Base-by-base conservation (phyloP, 2,797 vertebrate species). In the Sebastes steindachneri region DNA sequence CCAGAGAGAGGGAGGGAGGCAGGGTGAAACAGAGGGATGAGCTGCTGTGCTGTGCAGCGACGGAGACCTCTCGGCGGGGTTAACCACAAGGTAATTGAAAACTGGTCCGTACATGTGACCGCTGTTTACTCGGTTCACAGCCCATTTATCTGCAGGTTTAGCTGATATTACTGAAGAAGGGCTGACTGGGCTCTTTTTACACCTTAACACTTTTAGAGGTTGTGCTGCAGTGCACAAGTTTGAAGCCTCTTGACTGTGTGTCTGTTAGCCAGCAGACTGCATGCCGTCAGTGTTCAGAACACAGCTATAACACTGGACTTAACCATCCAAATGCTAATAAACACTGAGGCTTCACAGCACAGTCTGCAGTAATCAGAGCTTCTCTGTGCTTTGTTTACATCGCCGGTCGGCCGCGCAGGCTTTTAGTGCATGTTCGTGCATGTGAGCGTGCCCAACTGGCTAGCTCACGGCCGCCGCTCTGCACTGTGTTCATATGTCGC, bases 51-150 rank as follows among this genome's bases (percentile, higher is more conserved):
- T 82, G 72, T 64, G 80, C 83, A 88, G 87, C 45, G 58, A 48
- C 25, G 19, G 53, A 77, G 86, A 91, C 91, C 92, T 95, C 85
- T 90, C 37, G 26, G 76, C 3, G 58, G 86, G 94, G 92, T 94
- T 94, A 92, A 95, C 92, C 73, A 70, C 88, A 51, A 84, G 83
- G 92, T 94, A 95, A 95, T 94, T 95, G 93, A 94, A 95, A 94
- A 90, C 62, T 75, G 86, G 87, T 84, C 87, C 8, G 80, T 82
- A 90, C 91, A 83, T 92, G 89, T 91, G 92, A 86, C 92, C 90
- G 80, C 92, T 94, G 93, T 95, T 95, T 94, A 93, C 93, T 89
- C 76, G 80, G 92, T 95, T 95, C 94, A 95, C 83, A 85, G 90
- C 82, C 87, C 92, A 85, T 90, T 93, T 92, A 92, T 92, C 90